Conservation (phyloP, 1,140 invertebrate species). For the Bradysia coprophila region DNA sequence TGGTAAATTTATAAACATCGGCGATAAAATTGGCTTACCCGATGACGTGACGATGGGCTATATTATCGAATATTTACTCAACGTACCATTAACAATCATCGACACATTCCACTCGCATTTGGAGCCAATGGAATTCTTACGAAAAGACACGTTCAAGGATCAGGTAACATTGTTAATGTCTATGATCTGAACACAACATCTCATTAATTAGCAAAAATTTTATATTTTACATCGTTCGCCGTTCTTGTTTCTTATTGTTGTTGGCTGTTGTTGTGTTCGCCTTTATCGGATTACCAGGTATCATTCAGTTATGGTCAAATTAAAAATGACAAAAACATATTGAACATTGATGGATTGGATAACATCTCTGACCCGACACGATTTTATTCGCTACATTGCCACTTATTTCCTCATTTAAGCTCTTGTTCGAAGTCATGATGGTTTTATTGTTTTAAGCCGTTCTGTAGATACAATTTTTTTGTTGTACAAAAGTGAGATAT, state of each 20-base stretch:
- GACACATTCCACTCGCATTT: constrained; percentile 92
- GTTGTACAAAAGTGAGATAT: no score
- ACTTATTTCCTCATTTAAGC: constrained; percentile 74
- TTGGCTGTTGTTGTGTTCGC: no score
- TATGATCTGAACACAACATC: neutral
- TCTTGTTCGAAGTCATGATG: no score
- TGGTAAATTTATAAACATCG: constrained; percentile 82
- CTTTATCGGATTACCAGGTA: constrained; percentile 46
- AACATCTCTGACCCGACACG: constrained; percentile 71
- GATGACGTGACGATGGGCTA: constrained; percentile 97
- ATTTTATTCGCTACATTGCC: constrained; percentile 74
- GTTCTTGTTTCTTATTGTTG: no score
- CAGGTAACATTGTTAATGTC: constrained; percentile 35
- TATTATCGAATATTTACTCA: constrained; percentile 86
- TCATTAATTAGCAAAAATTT: constrained; percentile 1
- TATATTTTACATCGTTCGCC: no score
- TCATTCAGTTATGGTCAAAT: constrained; percentile 69
- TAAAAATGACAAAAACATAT: constrained; percentile 72
- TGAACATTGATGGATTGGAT: constrained; percentile 71
- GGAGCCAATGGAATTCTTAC: constrained; percentile 83
- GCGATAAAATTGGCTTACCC: constrained; percentile 76
- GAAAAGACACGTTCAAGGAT: constrained; percentile 56
- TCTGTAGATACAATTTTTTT: no score
- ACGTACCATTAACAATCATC: constrained; percentile 74
- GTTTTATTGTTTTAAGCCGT: no score